Base-by-base conservation (phyloP, 2,888 invertebrate species). In the Dolomedes plantarius region DNA sequence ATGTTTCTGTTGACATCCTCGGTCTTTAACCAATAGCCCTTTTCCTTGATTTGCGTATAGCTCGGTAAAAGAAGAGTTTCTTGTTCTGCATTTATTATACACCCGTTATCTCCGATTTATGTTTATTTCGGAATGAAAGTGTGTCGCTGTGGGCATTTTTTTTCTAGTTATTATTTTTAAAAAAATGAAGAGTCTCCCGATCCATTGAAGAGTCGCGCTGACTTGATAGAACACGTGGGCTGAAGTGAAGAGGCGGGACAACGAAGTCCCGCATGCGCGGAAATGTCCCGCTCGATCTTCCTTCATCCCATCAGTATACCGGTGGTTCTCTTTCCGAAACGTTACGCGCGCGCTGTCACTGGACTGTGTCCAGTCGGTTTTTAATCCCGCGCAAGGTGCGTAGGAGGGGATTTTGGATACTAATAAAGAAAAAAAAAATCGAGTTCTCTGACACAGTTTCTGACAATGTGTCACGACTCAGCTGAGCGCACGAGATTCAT, bases 331-430 rank as follows among this genome's bases (percentile, higher is more conserved):
- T 67, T 67, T 67, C 46, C 29, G 31, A 71, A 62, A 36, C 23
- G 39, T 19, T 50, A 28, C 68, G 62, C 68, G 32, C 82, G 69
- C 36, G 73, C 62, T 9, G 39, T 19, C 39, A 76, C 64, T 82
- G 82, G 82, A 82, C 82, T 69, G 82, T 82, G 82, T 75, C 82
- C 82, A 82, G 71, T 19, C 3, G n/a, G 73, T 1, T 36, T 29
- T 29, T 41, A 78, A 71, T 71, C 64, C 79, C 31, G n/a, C 46
- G 56, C 29, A 68, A 56, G 50, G 27, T 67, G 7, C n/a, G 56
- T 75, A 41, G 64, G 68, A 62, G 62, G 62, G 46, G 28, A 41
- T 62, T 75, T 82, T 64, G 62, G 64, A 82, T 36, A 36, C 6
- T 36, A 36, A n/a, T n/a, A n/a, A n/a, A n/a, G n/a, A 62, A 62